Conservation (phyloP, 2,797 vertebrate genomes). For the Podargus strigoides region DNA sequence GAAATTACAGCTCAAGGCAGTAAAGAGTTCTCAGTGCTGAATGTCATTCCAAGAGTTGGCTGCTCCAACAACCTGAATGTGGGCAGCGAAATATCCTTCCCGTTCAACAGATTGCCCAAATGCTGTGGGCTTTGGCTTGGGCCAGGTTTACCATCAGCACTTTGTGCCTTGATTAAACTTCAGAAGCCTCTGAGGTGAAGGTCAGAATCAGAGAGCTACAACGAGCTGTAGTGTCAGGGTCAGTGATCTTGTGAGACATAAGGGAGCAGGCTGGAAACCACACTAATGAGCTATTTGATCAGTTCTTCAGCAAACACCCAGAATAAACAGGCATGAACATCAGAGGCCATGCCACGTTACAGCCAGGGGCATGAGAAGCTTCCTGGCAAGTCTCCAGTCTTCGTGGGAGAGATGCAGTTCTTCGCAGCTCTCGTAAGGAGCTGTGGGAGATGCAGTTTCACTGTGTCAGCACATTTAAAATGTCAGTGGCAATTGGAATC, state of each 20-base stretch:
- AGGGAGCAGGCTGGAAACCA: background rate
- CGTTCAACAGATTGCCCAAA: background rate
- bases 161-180: background rate
- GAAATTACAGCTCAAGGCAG: background rate
- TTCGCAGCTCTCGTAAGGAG: background rate
- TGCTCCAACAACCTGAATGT: background rate
- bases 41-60: background rate
- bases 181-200: background rate
- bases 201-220: background rate
- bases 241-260: accelerated
- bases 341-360: background rate
- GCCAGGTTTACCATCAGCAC: background rate
- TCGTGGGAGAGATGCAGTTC: background rate
- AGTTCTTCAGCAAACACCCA: background rate
- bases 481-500: conserved; percentile 20
- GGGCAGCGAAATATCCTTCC: background rate
- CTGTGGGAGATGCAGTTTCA: background rate
- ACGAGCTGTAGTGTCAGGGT: background rate
- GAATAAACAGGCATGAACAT: background rate
- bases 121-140: background rate
- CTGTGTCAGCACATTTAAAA: conserved; percentile 13
- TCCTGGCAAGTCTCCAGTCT: background rate
- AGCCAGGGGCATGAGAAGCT: background rate
- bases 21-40: background rate
- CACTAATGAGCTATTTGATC: background rate